Conservation (phyloP, 2,888 invertebrate genomes). For the Sminthurinus aureus region DNA sequence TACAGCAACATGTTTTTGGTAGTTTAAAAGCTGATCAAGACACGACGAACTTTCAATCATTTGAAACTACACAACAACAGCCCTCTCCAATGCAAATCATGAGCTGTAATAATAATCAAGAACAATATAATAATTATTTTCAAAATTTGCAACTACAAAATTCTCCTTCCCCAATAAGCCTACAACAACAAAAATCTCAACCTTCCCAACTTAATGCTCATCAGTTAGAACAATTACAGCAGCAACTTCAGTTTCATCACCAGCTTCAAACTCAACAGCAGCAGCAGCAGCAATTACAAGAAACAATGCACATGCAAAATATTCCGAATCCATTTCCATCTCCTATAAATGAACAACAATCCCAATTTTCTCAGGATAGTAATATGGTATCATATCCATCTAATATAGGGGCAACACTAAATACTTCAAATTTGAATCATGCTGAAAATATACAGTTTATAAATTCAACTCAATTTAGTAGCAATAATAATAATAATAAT, state of each 20-base stretch:
- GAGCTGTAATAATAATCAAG: neutral
- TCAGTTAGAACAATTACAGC: conserved; percentile 21
- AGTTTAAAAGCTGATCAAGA: neutral
- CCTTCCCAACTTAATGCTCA: neutral
- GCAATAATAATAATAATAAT: neutral
- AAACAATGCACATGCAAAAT: neutral
- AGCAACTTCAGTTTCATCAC: neutral
- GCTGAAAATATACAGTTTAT: neutral
- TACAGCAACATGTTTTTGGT: neutral
- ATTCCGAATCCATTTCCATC: neutral
- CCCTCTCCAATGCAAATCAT: neutral
- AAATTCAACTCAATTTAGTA: neutral
- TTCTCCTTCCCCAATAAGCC: neutral
- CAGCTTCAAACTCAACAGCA: neutral
- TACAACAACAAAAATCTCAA: neutral
- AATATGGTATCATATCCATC: neutral
- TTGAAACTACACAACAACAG: neutral
- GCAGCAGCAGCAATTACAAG: conserved; percentile 1
- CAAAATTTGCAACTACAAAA: neutral
- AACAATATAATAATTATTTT: neutral
- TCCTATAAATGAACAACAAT: neutral
- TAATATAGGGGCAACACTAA: neutral
- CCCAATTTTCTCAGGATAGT: neutral
- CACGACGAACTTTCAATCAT: neutral
- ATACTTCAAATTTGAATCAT: neutral